phyloP scores from a whole-genome alignment of 2,888 invertebrate species.

The Cheiracanthium punctorium region DNA sequence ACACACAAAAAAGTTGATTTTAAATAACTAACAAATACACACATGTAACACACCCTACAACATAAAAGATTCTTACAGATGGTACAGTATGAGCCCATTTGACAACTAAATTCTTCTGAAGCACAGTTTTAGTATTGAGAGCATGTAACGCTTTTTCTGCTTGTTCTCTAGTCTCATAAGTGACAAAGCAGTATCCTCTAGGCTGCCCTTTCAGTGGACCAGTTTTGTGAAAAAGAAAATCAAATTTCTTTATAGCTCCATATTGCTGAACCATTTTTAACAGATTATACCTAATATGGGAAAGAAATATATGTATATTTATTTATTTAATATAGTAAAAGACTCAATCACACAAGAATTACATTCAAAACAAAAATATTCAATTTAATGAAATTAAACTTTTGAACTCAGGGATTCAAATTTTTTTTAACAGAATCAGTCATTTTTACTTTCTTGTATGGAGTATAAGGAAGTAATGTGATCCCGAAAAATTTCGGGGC shows the following conservation, averaged over 20 bases:
- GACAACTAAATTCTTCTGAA: slow-evolving; percentile 85
- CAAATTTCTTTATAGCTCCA: slow-evolving; percentile 95
- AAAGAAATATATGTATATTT: no score
- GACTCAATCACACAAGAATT: not conserved
- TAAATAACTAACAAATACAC: no score
- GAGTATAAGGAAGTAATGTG: no score
- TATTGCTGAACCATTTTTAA: slow-evolving; percentile 96
- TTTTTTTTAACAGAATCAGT: no score
- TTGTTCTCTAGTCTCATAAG: slow-evolving; percentile 82
- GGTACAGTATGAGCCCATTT: slow-evolving; percentile 75
- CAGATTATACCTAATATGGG: slow-evolving; percentile 85
- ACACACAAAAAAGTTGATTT: no score
- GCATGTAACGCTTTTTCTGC: slow-evolving; percentile 84
- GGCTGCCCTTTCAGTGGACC: slow-evolving; percentile 92
- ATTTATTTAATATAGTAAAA: no score
- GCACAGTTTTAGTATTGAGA: slow-evolving; percentile 85
- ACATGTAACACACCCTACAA: no score
- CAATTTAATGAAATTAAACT: no score
- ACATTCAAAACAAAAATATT: not conserved
- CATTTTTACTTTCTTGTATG: no score
- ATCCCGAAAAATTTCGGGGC: no score
- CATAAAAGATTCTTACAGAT: slow-evolving; percentile 35
- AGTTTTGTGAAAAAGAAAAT: slow-evolving; percentile 93
- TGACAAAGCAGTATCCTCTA: slow-evolving; percentile 94
- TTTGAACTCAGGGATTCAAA: no score